A percentile compares a stretch with the other conserved stretches of the same genome.
Evolutionary conservation across 2,113 vertebrate genomes (phyloP).

Genomic region (Heterotis niloticus): DNA sequence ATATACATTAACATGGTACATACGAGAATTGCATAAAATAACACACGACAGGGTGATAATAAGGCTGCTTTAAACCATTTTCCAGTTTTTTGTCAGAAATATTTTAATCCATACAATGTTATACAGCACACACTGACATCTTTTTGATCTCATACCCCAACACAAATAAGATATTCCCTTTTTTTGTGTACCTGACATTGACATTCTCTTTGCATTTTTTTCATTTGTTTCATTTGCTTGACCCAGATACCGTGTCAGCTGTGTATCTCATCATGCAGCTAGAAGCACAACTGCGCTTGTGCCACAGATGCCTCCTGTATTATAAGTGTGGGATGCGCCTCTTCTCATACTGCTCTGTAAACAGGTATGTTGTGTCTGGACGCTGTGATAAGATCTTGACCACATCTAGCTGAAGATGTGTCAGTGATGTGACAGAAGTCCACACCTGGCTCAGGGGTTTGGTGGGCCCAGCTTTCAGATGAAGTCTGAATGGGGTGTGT

Average conservation of each 20-base stretch:
- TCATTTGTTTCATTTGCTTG: too few species aligned
- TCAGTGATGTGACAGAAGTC: not conserved
- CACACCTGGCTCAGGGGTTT: not conserved
- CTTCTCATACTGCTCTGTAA: slow-evolving; percentile 45
- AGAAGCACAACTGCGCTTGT: slow-evolving; percentile 57
- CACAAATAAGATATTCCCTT: too few species aligned
- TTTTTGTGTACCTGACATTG: too few species aligned
- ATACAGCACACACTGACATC: too few species aligned
- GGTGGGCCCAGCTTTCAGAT: slow-evolving; percentile 3
- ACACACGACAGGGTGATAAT: too few species aligned
- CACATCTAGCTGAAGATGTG: not conserved
- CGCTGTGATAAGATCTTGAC: not conserved
- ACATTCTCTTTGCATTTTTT: not conserved
- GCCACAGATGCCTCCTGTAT: slow-evolving; percentile 58
- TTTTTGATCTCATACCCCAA: too few species aligned
- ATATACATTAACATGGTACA: too few species aligned
- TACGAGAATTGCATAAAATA: too few species aligned
- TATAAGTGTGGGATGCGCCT: slow-evolving; percentile 50
- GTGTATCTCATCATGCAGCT: slow-evolving; percentile 52
- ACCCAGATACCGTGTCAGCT: too few species aligned
- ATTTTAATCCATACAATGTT: too few species aligned
- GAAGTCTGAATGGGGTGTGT: not conserved
- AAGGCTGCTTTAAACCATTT: too few species aligned
- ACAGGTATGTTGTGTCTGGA: slow-evolving; percentile 46
- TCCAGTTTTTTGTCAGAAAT: too few species aligned